Percentiles rank a stretch among this genome's conserved stretches.
These are phyloP conservation scores for Oncorhynchus gorbuscha DNA, from an alignment of 2,113 vertebrate species.

Conservation along the genomic window DNA sequence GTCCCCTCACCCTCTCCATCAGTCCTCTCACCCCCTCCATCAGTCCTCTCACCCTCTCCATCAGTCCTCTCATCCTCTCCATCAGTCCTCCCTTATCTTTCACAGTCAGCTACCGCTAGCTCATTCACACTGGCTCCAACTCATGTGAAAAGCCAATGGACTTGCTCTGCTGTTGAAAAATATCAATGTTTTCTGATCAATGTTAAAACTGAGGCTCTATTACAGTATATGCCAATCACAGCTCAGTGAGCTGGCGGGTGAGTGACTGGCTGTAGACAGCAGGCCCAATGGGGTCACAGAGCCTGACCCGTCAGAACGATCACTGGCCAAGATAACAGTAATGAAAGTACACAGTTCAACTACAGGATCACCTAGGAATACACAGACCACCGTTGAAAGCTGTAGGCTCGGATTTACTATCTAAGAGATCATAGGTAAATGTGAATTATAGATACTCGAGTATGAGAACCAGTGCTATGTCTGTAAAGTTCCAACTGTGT, in stretches of 20 bases:
- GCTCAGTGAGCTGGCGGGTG: slow-evolving; percentile 32
- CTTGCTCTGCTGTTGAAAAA: slow-evolving; percentile 6
- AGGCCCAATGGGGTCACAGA: slow-evolving; percentile 9
- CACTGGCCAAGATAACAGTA: slow-evolving; percentile 12
- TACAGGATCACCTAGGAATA: neutral
- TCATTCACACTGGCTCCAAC: neutral
- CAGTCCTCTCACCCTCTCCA: too few relatives aligned
- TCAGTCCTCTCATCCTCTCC: too few relatives aligned
- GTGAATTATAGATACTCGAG: neutral
- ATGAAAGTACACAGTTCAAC: slow-evolving; percentile 10
- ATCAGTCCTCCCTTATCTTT: too few relatives aligned
- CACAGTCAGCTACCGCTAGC: too few relatives aligned
- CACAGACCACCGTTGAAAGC: neutral
- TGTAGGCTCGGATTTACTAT: neutral
- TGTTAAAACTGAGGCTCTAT: slow-evolving; percentile 41
- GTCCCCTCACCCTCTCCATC: too few relatives aligned
- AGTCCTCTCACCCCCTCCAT: too few relatives aligned
- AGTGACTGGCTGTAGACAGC: slow-evolving; percentile 11
- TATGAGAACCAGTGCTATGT: neutral
- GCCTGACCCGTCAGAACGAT: neutral
- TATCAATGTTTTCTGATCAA: slow-evolving; percentile 46
- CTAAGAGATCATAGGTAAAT: neutral
- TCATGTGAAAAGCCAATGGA: neutral
- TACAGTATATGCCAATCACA: slow-evolving; percentile 43
- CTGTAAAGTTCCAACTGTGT: neutral